These are phyloP conservation scores for Octodon degus DNA, from an alignment of 2,113 vertebrate species.

Conservation along the genomic window DNA sequence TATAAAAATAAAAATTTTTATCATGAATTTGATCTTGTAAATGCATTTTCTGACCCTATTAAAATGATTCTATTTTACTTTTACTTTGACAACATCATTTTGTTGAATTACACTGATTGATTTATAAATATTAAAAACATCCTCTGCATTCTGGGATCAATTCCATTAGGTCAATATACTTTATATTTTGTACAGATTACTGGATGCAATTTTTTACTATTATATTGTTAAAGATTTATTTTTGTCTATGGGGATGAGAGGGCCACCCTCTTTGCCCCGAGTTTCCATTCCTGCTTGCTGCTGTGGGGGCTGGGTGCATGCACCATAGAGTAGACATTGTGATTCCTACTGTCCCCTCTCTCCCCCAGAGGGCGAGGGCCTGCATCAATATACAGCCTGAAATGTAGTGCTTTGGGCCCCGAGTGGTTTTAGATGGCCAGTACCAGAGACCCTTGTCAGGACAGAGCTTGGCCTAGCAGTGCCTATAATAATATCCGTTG, in stretches of 20 bases:
- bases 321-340: background rate
- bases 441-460: background rate
- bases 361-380: too few relatives aligned
- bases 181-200: background rate
- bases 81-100: background rate
- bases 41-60: background rate
- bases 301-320: background rate
- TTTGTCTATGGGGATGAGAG: background rate
- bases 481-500: background rate
- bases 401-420: background rate
- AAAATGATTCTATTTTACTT: background rate
- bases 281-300: too few relatives aligned
- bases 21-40: background rate
- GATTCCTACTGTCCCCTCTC: background rate
- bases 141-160: background rate
- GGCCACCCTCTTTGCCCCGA: background rate
- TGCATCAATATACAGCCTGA: background rate
- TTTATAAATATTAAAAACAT: background rate
- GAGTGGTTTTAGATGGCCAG: background rate
- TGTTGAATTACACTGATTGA: background rate
- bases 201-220: background rate
- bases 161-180: background rate
- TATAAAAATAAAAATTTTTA: conserved; percentile 1
- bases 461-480: background rate
- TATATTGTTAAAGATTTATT: background rate